phyloP scores from a whole-genome alignment of 2,888 invertebrate species.

The Drosophila kokeensis region DNA sequence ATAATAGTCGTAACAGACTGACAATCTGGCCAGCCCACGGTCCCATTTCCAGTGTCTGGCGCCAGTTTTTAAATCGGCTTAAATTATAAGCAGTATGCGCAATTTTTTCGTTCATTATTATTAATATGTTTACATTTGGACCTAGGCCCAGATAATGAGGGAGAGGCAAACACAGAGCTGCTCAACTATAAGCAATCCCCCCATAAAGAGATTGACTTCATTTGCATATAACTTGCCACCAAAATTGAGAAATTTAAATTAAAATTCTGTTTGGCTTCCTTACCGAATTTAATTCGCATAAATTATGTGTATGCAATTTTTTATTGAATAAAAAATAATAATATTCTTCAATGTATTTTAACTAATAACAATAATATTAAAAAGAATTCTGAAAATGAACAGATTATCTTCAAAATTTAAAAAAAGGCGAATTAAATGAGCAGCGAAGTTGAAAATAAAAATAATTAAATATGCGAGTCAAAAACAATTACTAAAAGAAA shows the following conservation, averaged over 20 bases:
- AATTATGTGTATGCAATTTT: slow-evolving; percentile 5
- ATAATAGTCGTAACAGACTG: slow-evolving; percentile 11
- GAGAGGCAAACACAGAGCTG: slow-evolving; percentile 8
- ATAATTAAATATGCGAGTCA: background rate
- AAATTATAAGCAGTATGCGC: slow-evolving; percentile 62
- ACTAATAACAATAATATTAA: background rate
- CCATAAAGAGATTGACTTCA: slow-evolving; percentile 19
- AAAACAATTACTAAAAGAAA: background rate
- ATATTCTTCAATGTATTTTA: background rate
- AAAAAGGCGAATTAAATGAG: background rate
- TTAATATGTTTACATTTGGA: slow-evolving; percentile 68
- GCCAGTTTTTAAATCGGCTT: slow-evolving; percentile 78
- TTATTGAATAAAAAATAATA: background rate
- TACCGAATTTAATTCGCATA: slow-evolving; percentile 8
- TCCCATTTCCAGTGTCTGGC: slow-evolving; percentile 64
- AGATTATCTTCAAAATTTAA: background rate
- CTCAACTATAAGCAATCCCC: slow-evolving; percentile 23
- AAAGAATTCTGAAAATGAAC: background rate
- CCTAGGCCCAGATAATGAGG: slow-evolving; percentile 38
- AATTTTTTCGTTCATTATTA: slow-evolving; percentile 64
- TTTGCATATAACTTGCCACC: slow-evolving; percentile 38
- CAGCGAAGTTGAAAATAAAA: background rate
- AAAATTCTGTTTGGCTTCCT: background rate
- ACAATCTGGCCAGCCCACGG: slow-evolving; percentile 47
- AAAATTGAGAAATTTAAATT: slow-evolving; percentile 20